phyloP scores from a whole-genome alignment of 2,888 invertebrate genomes.

The Therioaphis trifolii region DNA sequence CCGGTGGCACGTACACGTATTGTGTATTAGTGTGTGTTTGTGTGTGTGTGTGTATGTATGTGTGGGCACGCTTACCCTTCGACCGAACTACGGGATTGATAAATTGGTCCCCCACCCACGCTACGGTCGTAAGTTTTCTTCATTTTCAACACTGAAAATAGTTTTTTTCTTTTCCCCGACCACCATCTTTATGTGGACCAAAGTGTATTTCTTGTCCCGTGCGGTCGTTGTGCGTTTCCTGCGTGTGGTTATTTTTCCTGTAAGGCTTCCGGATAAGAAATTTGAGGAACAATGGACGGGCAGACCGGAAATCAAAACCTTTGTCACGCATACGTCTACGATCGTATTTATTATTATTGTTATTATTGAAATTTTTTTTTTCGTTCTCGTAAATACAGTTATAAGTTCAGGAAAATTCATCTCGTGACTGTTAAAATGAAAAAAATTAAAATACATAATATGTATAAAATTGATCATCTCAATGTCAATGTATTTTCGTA shows the following conservation, averaged over 20 bases:
- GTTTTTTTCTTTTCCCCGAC: not conserved
- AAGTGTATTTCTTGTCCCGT: not conserved
- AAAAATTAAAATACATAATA: not conserved
- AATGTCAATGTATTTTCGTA: too few species aligned
- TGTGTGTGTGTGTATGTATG: not conserved
- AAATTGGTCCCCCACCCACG: not conserved
- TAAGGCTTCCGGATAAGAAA: slow-evolving; percentile 4
- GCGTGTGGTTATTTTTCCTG: slow-evolving; percentile 1
- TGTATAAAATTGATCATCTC: too few species aligned
- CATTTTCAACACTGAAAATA: not conserved
- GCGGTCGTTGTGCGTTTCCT: not conserved
- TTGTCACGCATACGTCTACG: not conserved
- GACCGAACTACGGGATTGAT: slow-evolving; percentile 4
- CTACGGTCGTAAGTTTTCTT: not conserved
- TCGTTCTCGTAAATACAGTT: not conserved
- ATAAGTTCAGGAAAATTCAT: not conserved
- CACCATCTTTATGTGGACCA: too few species aligned
- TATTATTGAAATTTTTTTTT: not conserved
- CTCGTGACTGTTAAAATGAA: not conserved
- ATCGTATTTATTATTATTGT: slow-evolving; percentile 10
- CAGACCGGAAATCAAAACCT: not conserved
- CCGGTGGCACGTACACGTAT: not conserved
- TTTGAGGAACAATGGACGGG: slow-evolving; percentile 19
- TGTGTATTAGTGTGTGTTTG: too few species aligned
- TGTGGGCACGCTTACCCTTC: not conserved